Percentiles rank a stretch among this genome's conserved stretches.
Evolutionary conservation across 2,797 vertebrate genomes (phyloP).

Genomic region (Microtus obscurus): DNA sequence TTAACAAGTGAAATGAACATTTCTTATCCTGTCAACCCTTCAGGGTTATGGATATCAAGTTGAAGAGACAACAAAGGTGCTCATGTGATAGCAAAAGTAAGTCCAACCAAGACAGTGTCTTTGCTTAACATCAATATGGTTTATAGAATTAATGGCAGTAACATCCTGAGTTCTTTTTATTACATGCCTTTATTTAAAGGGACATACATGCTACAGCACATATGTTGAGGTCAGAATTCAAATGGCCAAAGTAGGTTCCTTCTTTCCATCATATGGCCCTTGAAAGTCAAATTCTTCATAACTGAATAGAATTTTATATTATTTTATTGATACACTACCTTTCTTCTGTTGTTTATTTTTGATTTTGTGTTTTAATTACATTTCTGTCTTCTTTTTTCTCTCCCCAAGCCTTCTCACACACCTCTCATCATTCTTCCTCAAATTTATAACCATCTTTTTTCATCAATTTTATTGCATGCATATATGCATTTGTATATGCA

Average conservation of each 20-base stretch:
- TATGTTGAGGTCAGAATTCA: background rate
- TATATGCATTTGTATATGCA: background rate
- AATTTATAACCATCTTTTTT: background rate
- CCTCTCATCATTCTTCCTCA: background rate
- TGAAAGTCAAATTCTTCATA: background rate
- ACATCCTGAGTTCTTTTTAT: slow-evolving; percentile 5
- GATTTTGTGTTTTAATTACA: background rate
- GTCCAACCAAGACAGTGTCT: background rate
- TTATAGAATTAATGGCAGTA: background rate
- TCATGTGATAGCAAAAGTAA: background rate
- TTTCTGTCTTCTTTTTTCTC: background rate
- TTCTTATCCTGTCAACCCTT: background rate
- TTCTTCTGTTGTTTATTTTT: background rate
- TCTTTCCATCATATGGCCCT: background rate
- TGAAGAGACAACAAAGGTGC: background rate
- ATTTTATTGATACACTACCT: background rate
- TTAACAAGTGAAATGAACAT: slow-evolving; percentile 56
- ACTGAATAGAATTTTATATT: background rate
- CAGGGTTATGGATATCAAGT: slow-evolving; percentile 19
- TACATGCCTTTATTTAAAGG: background rate
- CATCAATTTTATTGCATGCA: background rate
- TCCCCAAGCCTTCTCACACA: background rate
- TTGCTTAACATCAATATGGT: background rate
- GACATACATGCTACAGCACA: background rate
- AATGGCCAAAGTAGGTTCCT: too few species aligned